Base-by-base conservation (phyloP, 1,140 invertebrate genomes). In the Solenopsis fugax region DNA sequence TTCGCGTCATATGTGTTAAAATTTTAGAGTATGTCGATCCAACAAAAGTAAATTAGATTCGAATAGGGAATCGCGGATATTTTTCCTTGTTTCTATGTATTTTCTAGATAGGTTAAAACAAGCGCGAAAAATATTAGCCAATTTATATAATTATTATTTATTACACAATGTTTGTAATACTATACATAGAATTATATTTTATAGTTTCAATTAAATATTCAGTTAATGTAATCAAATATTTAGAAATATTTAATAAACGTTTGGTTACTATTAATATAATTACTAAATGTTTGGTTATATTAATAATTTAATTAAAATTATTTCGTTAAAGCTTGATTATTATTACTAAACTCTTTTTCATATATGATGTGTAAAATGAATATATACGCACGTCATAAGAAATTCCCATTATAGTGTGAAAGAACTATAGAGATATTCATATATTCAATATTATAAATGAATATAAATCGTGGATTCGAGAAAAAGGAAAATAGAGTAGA, bases 11-110 rank as follows among this genome's bases (percentile, higher is more conserved):
- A 41, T 21, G 10, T 34, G 13, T 41, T 37, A 48, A 71, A n/a
- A 71, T 54, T 80, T 81, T 37, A 69, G 13, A 37, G 13, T 41
- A 71, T 45, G 48, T 81, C 64, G 48, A 71, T 81, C n/a, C n/a
- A 52, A 21, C 45, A n/a, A 41, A 52, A 67, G 34, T 80, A 80
- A 48, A 80, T 69, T 65, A 52, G 13, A 45, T 1, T 81, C 16
- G 29, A 81, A 81, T 10, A 34, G 37, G 10, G 5, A 34, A 4
- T 81, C 0, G 12, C 5, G 34, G 6, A 69, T 48, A 34, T 7
- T 45, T 77, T 54, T 69, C 3, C 18, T 52, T 54, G n/a, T 54
- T 37, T 56, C 7, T 52, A 50, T 34, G 48, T 60, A 5, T 58
- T 29, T 24, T 16, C 4, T 45, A 37, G 10, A 18, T 13, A 48